Conservation (phyloP, 2,113 vertebrate species). For the Piaya cayana region DNA sequence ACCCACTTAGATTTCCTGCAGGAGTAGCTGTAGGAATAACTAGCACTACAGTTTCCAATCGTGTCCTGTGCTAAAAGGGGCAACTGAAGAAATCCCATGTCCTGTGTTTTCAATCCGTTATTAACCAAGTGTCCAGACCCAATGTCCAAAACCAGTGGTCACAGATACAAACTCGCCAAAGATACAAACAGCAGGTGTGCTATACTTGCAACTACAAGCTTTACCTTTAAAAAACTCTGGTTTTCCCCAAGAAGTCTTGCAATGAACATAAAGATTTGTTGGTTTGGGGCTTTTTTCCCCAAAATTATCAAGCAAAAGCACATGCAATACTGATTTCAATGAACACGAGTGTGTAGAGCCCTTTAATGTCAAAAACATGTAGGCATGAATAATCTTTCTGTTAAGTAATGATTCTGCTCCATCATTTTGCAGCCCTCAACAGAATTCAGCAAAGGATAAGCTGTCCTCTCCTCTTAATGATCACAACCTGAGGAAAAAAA, state of each 20-base stretch:
- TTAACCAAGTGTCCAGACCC: background rate
- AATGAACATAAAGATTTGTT: background rate
- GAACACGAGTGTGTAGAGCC: background rate
- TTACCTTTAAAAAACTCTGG: background rate
- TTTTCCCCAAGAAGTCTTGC: background rate
- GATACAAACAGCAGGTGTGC: background rate
- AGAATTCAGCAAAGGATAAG: background rate
- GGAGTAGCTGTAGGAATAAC: background rate
- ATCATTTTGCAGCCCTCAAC: background rate
- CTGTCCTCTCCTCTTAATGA: background rate
- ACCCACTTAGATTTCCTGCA: background rate
- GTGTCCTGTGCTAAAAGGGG: background rate
- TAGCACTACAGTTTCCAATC: background rate
- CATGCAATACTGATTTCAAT: background rate
- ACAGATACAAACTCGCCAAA: background rate
- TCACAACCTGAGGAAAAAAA: background rate
- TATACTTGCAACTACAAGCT: background rate
- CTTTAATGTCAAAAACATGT: background rate
- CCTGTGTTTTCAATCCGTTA: background rate
- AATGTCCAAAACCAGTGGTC: background rate
- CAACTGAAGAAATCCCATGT: accelerated
- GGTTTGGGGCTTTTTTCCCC: background rate
- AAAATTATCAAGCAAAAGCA: background rate
- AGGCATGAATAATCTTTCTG: background rate
- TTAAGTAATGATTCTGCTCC: background rate